Conservation (phyloP, 2,888 invertebrate genomes). For the Agriopis aurantiaria region DNA sequence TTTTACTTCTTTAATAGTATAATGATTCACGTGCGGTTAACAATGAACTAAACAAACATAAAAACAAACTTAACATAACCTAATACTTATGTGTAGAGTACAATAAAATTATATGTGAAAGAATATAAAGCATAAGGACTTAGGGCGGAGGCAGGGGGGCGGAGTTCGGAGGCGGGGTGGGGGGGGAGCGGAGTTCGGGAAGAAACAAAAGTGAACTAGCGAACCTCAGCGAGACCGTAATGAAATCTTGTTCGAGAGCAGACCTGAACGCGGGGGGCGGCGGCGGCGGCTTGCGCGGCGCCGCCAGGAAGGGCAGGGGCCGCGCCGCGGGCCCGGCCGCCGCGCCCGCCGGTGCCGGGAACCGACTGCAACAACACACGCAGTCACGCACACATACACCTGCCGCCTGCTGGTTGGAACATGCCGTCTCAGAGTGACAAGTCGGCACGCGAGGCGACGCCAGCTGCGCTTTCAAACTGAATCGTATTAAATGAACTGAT, state of each 20-base stretch:
- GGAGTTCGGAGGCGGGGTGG: neutral
- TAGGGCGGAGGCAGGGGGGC: neutral
- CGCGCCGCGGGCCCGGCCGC: slow-evolving; percentile 63
- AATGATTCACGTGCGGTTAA: no score
- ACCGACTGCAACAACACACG: slow-evolving; percentile 57
- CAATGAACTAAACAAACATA: slow-evolving; percentile 2
- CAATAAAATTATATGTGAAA: neutral
- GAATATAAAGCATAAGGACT: slow-evolving; percentile 29
- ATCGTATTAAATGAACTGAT: no score
- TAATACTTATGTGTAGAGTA: neutral
- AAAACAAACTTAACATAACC: neutral
- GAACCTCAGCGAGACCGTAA: slow-evolving; percentile 90
- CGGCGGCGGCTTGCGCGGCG: slow-evolving; percentile 87
- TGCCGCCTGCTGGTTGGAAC: no score
- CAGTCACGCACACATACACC: neutral
- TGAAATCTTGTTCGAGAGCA: slow-evolving; percentile 88
- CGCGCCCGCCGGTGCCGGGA: slow-evolving; percentile 65
- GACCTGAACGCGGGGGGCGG: slow-evolving; percentile 91
- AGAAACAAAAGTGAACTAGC: slow-evolving; percentile 67
- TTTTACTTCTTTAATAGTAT: no score
- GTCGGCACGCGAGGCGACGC: no score
- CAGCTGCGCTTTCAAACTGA: no score
- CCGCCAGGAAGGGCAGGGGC: slow-evolving; percentile 65
- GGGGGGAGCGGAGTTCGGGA: slow-evolving; percentile 1
- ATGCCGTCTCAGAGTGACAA: no score